Conservation (phyloP, 1,140 invertebrate genomes). For the Elymnias hypermnestra region DNA sequence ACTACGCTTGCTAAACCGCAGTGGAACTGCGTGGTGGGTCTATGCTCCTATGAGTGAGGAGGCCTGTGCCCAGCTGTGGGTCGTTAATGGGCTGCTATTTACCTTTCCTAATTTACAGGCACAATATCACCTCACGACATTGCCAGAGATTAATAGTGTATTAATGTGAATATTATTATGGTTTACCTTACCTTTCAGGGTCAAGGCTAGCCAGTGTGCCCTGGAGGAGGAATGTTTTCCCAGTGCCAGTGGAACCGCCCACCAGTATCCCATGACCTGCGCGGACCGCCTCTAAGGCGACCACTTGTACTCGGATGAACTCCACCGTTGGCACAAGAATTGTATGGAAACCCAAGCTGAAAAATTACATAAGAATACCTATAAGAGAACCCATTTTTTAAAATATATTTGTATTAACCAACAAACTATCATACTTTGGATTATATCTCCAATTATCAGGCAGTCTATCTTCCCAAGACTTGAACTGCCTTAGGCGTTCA, state of each 20-base stretch:
- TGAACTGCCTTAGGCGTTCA: constrained; percentile 79
- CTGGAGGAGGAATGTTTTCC: constrained; percentile 87
- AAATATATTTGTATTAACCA: too few relatives aligned
- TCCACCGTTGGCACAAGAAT: constrained; percentile 90
- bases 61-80: too few relatives aligned
- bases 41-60: too few relatives aligned
- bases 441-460: constrained; percentile 83
- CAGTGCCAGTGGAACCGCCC: constrained; percentile 87
- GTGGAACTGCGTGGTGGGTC: too few relatives aligned
- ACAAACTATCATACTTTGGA: constrained; percentile 78
- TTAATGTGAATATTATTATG: too few relatives aligned
- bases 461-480: constrained; percentile 87
- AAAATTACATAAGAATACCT: too few relatives aligned
- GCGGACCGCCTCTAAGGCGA: constrained; percentile 79
- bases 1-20: too few relatives aligned
- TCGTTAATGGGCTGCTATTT: too few relatives aligned
- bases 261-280: constrained; percentile 83
- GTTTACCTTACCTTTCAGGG: constrained; percentile 67
- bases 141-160: too few relatives aligned
- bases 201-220: constrained; percentile 81
- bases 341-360: constrained; percentile 85
- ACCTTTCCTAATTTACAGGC: too few relatives aligned
- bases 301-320: constrained; percentile 86
- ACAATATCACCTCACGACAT: too few relatives aligned
- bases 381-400: too few relatives aligned